Evolutionary conservation across 2,888 invertebrate species (phyloP).

Genomic region (Vesta saturnalis): DNA sequence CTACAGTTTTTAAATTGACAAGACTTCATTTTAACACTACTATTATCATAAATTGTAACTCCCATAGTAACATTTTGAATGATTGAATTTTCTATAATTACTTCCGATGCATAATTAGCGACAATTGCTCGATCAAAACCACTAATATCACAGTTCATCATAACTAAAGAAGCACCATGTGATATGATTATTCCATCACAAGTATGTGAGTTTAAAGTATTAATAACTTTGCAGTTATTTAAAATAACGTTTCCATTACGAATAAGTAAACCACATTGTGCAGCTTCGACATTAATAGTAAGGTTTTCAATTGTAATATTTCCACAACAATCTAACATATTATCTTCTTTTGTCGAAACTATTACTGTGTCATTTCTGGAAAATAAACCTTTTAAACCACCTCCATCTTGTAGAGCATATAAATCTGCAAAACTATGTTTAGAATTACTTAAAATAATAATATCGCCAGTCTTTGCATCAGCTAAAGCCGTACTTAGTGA

Average conservation of each 20-base stretch:
- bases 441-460: conserved; percentile 64
- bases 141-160: conserved; percentile 63
- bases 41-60: conserved; percentile 62
- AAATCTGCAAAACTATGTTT: conserved; percentile 63
- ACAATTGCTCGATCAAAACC: conserved; percentile 66
- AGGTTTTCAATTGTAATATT: conserved; percentile 66
- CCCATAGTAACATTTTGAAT: conserved; percentile 56
- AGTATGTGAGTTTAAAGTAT: conserved; percentile 64
- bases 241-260: conserved; percentile 64
- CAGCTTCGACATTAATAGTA: conserved; percentile 64
- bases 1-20: conserved; percentile 61
- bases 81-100: conserved; percentile 55
- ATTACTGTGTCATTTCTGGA: conserved; percentile 49
- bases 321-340: conserved; percentile 66
- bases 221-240: conserved; percentile 65
- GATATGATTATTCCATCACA: conserved; percentile 67
- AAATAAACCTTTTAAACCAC: conserved; percentile 54
- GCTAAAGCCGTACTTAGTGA: conserved; percentile 60
- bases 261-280: conserved; percentile 65
- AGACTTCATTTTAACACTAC: conserved; percentile 54
- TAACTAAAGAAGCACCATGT: conserved; percentile 59
- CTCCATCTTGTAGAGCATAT: conserved; percentile 66
- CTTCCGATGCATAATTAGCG: conserved; percentile 59
- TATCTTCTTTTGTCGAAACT: conserved; percentile 63
- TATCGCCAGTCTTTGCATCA: conserved; percentile 61